These are phyloP conservation scores for Watsonalla cultraria DNA, from an alignment of 2,888 invertebrate species.

Conservation along the genomic window DNA sequence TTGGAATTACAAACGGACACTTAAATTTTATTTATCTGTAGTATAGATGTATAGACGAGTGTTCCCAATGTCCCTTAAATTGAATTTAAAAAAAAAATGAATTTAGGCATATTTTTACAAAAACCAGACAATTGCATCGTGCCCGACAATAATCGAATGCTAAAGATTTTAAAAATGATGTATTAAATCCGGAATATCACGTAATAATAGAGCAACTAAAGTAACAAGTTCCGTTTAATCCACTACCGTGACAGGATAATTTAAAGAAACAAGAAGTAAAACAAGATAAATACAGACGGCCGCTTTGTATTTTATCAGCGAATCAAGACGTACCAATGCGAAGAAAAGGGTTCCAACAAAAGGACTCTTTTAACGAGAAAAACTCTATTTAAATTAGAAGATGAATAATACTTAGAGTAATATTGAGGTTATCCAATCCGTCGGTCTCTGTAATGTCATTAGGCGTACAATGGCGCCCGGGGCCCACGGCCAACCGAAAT, in stretches of 20 bases:
- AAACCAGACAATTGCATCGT: too few relatives aligned
- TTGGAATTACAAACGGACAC: too few relatives aligned
- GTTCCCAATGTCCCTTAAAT: too few relatives aligned
- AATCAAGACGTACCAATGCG: slow-evolving; percentile 44
- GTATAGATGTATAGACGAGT: too few relatives aligned
- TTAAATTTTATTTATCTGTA: too few relatives aligned
- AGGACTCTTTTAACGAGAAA: slow-evolving; percentile 42
- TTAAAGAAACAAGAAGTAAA: slow-evolving; percentile 35
- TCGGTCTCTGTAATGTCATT: slow-evolving; percentile 56
- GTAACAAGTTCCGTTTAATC: slow-evolving; percentile 15
- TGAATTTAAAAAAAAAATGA: too few relatives aligned
- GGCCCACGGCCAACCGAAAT: slow-evolving; percentile 35
- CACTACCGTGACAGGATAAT: slow-evolving; percentile 28
- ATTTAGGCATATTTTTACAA: too few relatives aligned
- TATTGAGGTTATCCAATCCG: slow-evolving; percentile 53
- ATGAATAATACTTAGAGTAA: slow-evolving; percentile 44
- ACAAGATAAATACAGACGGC: slow-evolving; percentile 40
- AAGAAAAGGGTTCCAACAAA: slow-evolving; percentile 44
- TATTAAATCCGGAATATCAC: background rate
- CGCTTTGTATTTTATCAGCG: slow-evolving; percentile 49
- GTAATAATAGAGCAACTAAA: background rate
- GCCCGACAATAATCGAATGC: too few relatives aligned
- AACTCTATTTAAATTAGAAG: slow-evolving; percentile 41
- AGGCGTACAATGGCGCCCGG: slow-evolving; percentile 49
- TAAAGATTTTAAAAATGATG: too few relatives aligned